Conservation (phyloP, 2,888 invertebrate genomes). For the Bruchidius siliquastri region DNA sequence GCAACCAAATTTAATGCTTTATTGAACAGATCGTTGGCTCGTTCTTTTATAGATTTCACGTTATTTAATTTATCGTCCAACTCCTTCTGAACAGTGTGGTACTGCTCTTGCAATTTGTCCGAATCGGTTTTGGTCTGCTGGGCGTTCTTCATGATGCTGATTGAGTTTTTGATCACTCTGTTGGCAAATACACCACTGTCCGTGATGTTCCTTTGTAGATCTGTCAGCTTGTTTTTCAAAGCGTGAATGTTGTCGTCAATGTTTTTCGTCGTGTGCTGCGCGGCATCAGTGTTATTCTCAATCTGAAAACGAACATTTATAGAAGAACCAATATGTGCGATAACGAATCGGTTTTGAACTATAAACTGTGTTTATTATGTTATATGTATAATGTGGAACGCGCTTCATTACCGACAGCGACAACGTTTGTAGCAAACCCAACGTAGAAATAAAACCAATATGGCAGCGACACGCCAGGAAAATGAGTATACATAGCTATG, state of each 20-base stretch:
- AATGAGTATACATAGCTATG: no score
- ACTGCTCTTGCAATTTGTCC: conserved; percentile 61
- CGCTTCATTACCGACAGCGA: no score
- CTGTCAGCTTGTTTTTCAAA: conserved; percentile 66
- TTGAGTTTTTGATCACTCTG: conserved; percentile 73
- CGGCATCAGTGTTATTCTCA: conserved; percentile 72
- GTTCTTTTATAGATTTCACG: conserved; percentile 72
- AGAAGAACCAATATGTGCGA: no score
- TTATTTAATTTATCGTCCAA: conserved; percentile 68
- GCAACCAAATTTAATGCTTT: conserved; percentile 77
- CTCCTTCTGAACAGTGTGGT: conserved; percentile 66
- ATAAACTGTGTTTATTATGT: no score
- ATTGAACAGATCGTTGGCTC: conserved; percentile 72
- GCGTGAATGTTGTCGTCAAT: conserved; percentile 72
- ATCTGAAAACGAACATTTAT: conserved; percentile 55
- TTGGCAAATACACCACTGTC: conserved; percentile 79
- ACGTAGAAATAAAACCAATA: no score
- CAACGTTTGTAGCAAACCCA: no score
- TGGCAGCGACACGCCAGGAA: no score
- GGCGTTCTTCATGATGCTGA: conserved; percentile 68
- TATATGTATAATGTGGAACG: no score
- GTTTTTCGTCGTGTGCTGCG: conserved; percentile 72
- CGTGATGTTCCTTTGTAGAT: conserved; percentile 73
- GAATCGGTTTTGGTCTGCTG: conserved; percentile 65
- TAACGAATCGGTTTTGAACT: no score